Percentiles rank a stretch among this genome's conserved stretches.
These are phyloP conservation scores for Rhea americana DNA, from an alignment of 2,113 vertebrate species.

Conservation along the genomic window DNA sequence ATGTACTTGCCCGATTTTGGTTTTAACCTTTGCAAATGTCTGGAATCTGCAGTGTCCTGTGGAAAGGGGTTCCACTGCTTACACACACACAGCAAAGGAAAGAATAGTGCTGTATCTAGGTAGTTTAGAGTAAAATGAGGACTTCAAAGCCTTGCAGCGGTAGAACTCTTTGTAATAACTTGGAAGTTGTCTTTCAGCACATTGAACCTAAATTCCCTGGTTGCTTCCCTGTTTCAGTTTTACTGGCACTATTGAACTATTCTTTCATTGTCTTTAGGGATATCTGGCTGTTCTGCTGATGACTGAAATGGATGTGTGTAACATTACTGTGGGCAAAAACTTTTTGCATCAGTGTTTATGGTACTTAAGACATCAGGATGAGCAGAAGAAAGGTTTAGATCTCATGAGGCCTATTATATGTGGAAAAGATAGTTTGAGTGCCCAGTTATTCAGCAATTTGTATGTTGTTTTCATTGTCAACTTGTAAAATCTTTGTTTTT, in stretches of 20 bases:
- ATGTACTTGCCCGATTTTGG: background rate
- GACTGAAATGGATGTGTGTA: background rate
- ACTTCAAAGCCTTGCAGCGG: background rate
- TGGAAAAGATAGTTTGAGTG: background rate
- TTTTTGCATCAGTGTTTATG: background rate
- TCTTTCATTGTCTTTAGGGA: background rate
- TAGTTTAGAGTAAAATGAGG: background rate
- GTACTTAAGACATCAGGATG: background rate
- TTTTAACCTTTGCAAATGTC: background rate
- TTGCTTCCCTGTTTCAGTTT: background rate
- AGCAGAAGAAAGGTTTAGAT: background rate
- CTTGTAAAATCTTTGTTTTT: slow-evolving; percentile 8
- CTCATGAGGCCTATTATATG: fast-evolving
- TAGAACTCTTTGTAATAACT: background rate
- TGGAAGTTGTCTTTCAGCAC: background rate
- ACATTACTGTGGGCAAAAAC: fast-evolving
- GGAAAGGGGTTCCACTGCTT: background rate
- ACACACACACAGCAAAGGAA: background rate
- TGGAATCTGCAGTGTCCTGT: background rate
- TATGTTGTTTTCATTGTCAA: slow-evolving; percentile 39
- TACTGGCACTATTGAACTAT: background rate
- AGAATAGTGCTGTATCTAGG: fast-evolving
- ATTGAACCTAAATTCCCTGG: background rate
- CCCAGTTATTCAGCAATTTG: fast-evolving
- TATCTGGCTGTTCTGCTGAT: background rate